Evolutionary conservation across 2,113 vertebrate genomes (phyloP), one percentile per base, ranked within the genome.

Genomic region (Salvelinus alpinus): DNA sequence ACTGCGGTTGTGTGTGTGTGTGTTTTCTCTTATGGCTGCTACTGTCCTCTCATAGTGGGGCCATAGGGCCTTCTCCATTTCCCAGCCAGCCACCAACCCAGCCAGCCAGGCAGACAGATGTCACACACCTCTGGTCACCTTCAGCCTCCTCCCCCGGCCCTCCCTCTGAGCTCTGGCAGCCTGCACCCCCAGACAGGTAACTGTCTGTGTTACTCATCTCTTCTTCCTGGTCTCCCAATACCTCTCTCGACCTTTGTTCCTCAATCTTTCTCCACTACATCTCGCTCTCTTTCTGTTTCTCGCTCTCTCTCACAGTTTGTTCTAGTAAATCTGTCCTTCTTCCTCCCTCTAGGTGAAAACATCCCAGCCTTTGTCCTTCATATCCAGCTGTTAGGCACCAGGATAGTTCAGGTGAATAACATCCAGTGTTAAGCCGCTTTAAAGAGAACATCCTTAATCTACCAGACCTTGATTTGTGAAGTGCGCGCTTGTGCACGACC

Each of bases 371-470:
- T 18, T 54, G 51, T 54, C 60, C 16, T 7, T 9, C 57, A 18
- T 14, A n/a, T 71, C 62, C 64, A 48, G 6, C 6, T 65, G 27
- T 66, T 29, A 5, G 65, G 60, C 16, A 24, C 66, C 47, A 72
- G 76, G 73, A 72, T 64, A 71, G 71, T 48, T 74, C 59, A 83
- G 81, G 81, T 77, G 73, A 80, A 80, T 74, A 65, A 16, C 16
- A 64, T 8, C 16, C 48, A 62, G 54, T 64, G 54, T 65, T 83
- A 79, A 83, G 75, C 78, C 68, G 74, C 75, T 80, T 80, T 83
- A 34, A 73, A 77, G 77, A 79, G 69, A 72, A 73, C 67, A 74
- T 71, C 74, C 18, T 47, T 80, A 74, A 83, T 77, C 78, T 57
- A 38, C 29, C n/a, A 64, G 48, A 34, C 73, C 51, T 1, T 75